These are phyloP conservation scores for Hassar affinis DNA, from an alignment of 2,113 vertebrate species.

Conservation along the genomic window DNA sequence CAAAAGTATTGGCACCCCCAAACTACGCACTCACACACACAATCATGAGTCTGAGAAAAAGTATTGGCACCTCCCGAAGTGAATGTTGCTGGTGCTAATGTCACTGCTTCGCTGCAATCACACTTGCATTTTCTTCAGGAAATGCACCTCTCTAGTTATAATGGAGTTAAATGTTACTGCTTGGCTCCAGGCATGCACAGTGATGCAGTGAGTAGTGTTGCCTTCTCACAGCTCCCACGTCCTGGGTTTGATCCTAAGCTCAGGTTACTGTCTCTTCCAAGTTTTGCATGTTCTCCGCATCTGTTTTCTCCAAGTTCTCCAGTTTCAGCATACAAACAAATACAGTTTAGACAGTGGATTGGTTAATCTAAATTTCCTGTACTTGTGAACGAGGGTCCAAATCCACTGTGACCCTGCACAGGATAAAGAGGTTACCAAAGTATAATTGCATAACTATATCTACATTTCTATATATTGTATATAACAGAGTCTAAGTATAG, in stretches of 20 bases:
- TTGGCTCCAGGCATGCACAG: not conserved
- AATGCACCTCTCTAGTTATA: too few species aligned
- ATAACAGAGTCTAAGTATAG: not conserved
- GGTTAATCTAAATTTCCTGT: not conserved
- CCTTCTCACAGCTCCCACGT: not conserved
- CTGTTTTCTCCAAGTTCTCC: not conserved
- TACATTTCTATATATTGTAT: not conserved
- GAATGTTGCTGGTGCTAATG: too few species aligned
- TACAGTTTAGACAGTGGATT: not conserved
- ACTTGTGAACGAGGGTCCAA: not conserved
- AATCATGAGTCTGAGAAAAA: too few species aligned
- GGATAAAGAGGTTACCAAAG: too few species aligned
- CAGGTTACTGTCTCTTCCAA: not conserved
- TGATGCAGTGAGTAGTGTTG: not conserved
- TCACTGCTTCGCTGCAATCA: too few species aligned
- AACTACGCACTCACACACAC: too few species aligned
- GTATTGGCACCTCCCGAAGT: too few species aligned
- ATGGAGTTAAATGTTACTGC: not conserved
- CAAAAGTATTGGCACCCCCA: too few species aligned
- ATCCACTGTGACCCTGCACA: not conserved
- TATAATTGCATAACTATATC: too few species aligned
- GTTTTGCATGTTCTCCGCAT: not conserved
- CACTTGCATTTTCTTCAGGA: too few species aligned
- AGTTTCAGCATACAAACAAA: conserved; percentile 11
- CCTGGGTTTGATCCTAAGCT: not conserved